These are phyloP conservation scores for Catamblyrhynchus diadema DNA, from an alignment of 2,797 vertebrate species.

Conservation along the genomic window DNA sequence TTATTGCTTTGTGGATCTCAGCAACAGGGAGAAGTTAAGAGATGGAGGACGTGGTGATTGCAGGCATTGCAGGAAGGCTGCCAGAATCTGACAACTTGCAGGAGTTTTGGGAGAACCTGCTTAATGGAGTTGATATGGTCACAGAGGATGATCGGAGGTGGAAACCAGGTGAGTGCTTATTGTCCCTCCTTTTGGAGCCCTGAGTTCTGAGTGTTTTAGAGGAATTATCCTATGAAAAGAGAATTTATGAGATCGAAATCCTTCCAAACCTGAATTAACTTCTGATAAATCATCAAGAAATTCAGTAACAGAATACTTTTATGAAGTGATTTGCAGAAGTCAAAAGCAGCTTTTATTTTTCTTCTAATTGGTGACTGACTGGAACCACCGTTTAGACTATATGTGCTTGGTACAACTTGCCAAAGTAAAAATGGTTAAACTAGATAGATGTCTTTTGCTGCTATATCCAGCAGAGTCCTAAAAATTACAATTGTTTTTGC, in stretches of 20 bases:
- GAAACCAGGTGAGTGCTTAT: constrained; percentile 84
- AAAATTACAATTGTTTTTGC: background rate
- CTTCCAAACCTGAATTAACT: background rate
- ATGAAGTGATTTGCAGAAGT: background rate
- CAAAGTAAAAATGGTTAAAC: background rate
- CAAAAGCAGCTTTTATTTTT: background rate
- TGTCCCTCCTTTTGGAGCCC: background rate
- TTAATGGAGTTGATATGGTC: constrained; percentile 94
- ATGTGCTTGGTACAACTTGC: background rate
- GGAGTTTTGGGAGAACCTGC: constrained; percentile 97
- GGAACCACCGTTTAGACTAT: background rate
- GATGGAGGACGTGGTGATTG: constrained; percentile 95
- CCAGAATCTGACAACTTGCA: constrained; percentile 91
- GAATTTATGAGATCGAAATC: background rate
- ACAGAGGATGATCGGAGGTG: constrained; percentile 94
- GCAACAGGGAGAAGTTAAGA: constrained; percentile 65
- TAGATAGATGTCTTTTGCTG: background rate
- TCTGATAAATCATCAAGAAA: background rate
- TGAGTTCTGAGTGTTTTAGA: background rate
- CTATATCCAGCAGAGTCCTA: background rate
- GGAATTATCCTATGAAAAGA: background rate
- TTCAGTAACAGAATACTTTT: background rate
- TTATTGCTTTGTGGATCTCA: background rate
- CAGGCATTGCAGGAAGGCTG: constrained; percentile 91
- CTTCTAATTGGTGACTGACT: background rate